A percentile compares a stretch with the other conserved stretches of the same genome.
These are phyloP conservation scores for Colostygia pectinataria DNA, from an alignment of 2,888 invertebrate genomes.

Conservation along the genomic window DNA sequence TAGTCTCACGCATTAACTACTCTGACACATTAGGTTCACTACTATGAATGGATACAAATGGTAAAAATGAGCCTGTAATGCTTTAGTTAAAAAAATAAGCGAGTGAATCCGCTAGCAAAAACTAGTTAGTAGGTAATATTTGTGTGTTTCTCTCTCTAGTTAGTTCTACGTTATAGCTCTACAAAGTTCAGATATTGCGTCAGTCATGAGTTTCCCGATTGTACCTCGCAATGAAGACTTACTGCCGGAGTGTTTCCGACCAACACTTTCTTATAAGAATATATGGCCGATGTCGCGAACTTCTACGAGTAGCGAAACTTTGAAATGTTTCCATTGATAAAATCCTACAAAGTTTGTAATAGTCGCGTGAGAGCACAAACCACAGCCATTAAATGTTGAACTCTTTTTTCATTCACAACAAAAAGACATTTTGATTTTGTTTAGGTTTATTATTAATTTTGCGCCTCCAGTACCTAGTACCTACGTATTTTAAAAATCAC, in stretches of 20 bases:
- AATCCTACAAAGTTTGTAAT: constrained; percentile 48
- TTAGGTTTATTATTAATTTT: too few relatives aligned
- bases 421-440: constrained; percentile 1
- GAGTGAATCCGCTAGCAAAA: too few relatives aligned
- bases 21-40: too few relatives aligned
- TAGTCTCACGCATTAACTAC: too few relatives aligned
- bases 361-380: constrained; percentile 27
- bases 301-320: constrained; percentile 41
- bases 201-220: constrained; percentile 41
- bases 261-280: constrained; percentile 70
- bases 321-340: constrained; percentile 51
- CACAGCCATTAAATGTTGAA: neutral
- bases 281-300: constrained; percentile 59
- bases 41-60: too few relatives aligned
- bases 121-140: neutral
- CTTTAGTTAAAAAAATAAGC: too few relatives aligned
- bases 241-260: constrained; percentile 53
- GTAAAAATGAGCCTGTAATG: too few relatives aligned
- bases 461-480: too few relatives aligned
- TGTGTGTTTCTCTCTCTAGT: constrained; percentile 4
- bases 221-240: constrained; percentile 63
- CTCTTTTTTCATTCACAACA: neutral
- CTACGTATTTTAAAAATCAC: too few relatives aligned
- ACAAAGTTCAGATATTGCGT: constrained; percentile 53
- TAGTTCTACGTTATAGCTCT: constrained; percentile 28